phyloP scores from a whole-genome alignment of 2,797 vertebrate genomes.

The Zenarchopterus dispar region DNA sequence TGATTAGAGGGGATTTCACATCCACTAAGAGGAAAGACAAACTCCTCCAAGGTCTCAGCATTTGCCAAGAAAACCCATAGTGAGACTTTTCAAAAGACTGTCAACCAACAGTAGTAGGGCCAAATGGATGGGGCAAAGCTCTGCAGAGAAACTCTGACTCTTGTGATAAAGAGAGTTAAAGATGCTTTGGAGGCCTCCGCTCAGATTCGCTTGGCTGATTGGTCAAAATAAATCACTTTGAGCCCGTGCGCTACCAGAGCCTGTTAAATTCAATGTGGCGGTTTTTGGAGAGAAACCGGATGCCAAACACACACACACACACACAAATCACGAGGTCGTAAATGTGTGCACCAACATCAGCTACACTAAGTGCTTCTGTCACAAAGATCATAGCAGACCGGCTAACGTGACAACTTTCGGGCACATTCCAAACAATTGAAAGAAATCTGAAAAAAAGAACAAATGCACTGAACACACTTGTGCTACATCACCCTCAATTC shows the following conservation, averaged over 20 bases:
- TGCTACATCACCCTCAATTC: not conserved
- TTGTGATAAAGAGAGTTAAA: constrained; percentile 52
- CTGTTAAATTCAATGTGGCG: constrained; percentile 55
- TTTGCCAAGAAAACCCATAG: constrained; percentile 37
- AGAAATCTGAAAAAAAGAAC: not conserved
- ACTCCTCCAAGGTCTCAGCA: constrained; percentile 28
- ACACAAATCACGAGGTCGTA: not conserved
- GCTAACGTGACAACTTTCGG: not conserved
- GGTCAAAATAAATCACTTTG: constrained; percentile 64
- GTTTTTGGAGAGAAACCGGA: constrained; percentile 30
- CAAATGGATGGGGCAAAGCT: constrained; percentile 41
- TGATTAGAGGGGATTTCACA: not conserved
- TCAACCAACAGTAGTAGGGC: constrained; percentile 38
- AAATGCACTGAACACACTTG: too few relatives aligned
- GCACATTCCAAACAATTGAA: not conserved
- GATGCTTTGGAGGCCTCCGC: constrained; percentile 51
- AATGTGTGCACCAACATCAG: too few relatives aligned
- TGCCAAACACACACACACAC: constrained; percentile 19
- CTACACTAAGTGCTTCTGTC: not conserved
- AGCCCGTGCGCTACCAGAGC: constrained; percentile 45
- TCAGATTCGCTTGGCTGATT: constrained; percentile 64
- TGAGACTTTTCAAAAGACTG: constrained; percentile 52
- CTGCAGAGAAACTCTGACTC: constrained; percentile 42
- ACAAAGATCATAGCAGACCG: not conserved
- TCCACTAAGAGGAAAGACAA: constrained; percentile 20